phyloP scores from a whole-genome alignment of 2,113 vertebrate genomes.

The Brienomyrus longianalis region DNA sequence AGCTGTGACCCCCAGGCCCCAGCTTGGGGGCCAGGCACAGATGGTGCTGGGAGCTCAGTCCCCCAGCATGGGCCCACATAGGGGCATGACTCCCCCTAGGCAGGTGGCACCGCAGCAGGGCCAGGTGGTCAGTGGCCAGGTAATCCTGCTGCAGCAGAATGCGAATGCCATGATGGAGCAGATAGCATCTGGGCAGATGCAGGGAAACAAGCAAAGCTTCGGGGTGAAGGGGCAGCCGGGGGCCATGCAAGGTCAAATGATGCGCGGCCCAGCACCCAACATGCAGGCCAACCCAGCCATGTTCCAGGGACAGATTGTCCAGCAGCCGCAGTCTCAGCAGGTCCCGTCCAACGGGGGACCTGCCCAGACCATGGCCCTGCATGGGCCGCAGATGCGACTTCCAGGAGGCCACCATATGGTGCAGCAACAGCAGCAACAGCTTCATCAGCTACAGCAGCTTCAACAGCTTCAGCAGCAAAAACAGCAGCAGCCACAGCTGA shows the following conservation, averaged over 20 bases:
- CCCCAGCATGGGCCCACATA: slow-evolving; percentile 74
- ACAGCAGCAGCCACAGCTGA: slow-evolving; percentile 48
- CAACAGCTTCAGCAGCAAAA: slow-evolving; percentile 54
- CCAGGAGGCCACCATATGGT: slow-evolving; percentile 74
- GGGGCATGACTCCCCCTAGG: slow-evolving; percentile 95
- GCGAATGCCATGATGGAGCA: slow-evolving; percentile 88
- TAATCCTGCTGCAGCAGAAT: slow-evolving; percentile 75
- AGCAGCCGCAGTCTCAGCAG: slow-evolving; percentile 59
- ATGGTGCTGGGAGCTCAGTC: slow-evolving; percentile 58
- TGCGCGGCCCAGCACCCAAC: slow-evolving; percentile 74
- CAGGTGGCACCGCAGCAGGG: slow-evolving; percentile 35
- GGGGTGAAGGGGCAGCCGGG: slow-evolving; percentile 62
- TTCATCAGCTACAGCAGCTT: slow-evolving; percentile 59
- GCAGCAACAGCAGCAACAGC: slow-evolving; percentile 67
- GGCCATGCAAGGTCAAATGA: slow-evolving; percentile 60
- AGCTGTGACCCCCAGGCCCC: slow-evolving; percentile 87
- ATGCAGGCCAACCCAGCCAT: slow-evolving; percentile 83
- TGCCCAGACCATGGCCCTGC: slow-evolving; percentile 84
- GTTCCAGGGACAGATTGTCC: slow-evolving; percentile 75
- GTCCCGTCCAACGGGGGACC: slow-evolving; percentile 76
- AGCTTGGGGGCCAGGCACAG: slow-evolving; percentile 66
- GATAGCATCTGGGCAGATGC: slow-evolving; percentile 90
- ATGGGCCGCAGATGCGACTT: slow-evolving; percentile 83
- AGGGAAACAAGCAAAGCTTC: slow-evolving; percentile 87
- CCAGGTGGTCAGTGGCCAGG: slow-evolving; percentile 78